Base-by-base conservation (phyloP, 1,140 invertebrate genomes). In the Proctacanthus coquilletti region DNA sequence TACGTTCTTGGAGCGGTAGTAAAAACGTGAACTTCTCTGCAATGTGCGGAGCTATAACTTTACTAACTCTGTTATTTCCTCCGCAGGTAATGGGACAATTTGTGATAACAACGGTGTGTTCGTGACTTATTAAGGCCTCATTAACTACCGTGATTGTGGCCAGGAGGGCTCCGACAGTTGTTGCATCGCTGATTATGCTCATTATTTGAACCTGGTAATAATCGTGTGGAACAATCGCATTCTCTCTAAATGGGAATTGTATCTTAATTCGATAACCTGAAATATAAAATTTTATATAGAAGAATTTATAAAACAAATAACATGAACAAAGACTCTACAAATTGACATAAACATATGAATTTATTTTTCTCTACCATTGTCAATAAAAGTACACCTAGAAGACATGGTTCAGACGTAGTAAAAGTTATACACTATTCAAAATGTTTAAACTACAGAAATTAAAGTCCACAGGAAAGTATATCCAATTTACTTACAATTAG, bases 161-260 rank as follows among this genome's bases (percentile, higher is more conserved):
- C 36, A 51, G 47, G 19, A 55, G 39, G 0, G 45, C 47, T 47
- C 56, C 45, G 36, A 45, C 50, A 29, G 45, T 51, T 0, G 50
- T 55, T 4, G 50, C 45, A 36, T 55, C 52, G 13, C 45, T 53
- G 18, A 51, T 15, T 34, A 55, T 46, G 34, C 31, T 43, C 3
- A 44, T 37, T 9, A 55, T 44, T 21, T 48, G 51, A 1, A 47
- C 41, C 9, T 38, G 43, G 15, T 20, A 36, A 18, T 40, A 34
- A 10, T 31, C 20, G 18, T 18, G 9, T 10, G 10, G n/a, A 13
- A 40, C 19, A 3, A 43, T 8, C 18, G 14, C 25, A 29, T 43
- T 43, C 21, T 43, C 18, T 17, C 18, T 4, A 20, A 43, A 43
- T 8, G 42, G 38, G 18, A 40, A 30, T 18, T 43, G 31, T 14